These are phyloP conservation scores for Callionymus lyra DNA, from an alignment of 2,113 vertebrate genomes.

Conservation along the genomic window DNA sequence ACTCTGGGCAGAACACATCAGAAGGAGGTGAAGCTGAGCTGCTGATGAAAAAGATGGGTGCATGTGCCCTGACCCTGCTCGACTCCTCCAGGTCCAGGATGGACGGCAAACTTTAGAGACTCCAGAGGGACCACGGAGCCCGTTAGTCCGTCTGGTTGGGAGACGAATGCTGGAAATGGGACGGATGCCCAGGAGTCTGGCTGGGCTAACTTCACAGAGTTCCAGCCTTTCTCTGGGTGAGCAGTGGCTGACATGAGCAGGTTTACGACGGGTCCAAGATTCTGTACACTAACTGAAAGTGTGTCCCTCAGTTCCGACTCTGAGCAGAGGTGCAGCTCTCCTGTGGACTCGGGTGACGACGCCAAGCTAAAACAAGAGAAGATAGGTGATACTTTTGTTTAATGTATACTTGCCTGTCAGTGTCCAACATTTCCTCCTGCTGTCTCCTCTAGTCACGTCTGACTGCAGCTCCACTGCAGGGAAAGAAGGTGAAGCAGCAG, in stretches of 20 bases:
- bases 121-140: constrained; percentile 45
- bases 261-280: too few relatives aligned
- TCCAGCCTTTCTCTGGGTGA: constrained; percentile 89
- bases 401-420: fast-evolving
- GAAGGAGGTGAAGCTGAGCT: constrained; percentile 24
- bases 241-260: not conserved
- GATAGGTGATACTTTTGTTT: constrained; percentile 14
- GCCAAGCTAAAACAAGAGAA: constrained; percentile 56
- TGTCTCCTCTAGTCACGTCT: constrained; percentile 64
- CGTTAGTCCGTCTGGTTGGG: constrained; percentile 72
- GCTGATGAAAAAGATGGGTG: constrained; percentile 4
- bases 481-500: constrained; percentile 71
- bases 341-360: constrained; percentile 45
- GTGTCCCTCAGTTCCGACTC: constrained; percentile 68
- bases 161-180: constrained; percentile 33
- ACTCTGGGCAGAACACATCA: constrained; percentile 31
- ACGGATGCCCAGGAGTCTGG: constrained; percentile 64
- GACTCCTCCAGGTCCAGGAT: constrained; percentile 58
- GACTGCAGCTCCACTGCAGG: constrained; percentile 81
- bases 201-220: constrained; percentile 88
- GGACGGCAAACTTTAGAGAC: constrained; percentile 76
- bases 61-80: not conserved
- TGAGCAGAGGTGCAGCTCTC: constrained; percentile 76
- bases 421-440: constrained; percentile 53
- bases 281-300: too few relatives aligned